Conservation (phyloP, 2,888 invertebrate species). For the Didymodactylos carnosus region DNA sequence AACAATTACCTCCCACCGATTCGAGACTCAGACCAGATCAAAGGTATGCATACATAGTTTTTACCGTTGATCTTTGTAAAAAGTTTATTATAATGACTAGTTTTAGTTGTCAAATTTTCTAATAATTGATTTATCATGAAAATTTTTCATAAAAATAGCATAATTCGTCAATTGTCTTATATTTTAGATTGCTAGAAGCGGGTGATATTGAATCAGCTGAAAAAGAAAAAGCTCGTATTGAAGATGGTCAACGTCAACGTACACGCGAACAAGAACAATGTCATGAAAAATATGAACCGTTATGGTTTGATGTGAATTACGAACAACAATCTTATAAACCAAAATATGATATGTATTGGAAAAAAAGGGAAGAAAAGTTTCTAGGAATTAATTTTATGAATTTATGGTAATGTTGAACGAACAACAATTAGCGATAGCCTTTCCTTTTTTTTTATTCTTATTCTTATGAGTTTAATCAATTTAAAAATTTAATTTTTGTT, state of each 20-base stretch:
- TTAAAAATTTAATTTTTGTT: too few species aligned
- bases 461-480: too few species aligned
- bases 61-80: too few species aligned
- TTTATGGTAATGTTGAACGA: too few species aligned
- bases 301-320: too few species aligned
- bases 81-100: too few species aligned
- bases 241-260: slow-evolving; percentile 48
- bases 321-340: neutral
- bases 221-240: slow-evolving; percentile 48
- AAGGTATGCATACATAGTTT: slow-evolving; percentile 14
- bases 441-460: too few species aligned
- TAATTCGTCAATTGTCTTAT: neutral
- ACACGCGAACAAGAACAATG: neutral
- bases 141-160: too few species aligned
- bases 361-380: neutral
- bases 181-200: slow-evolving; percentile 41
- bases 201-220: slow-evolving; percentile 55
- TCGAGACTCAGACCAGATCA: slow-evolving; percentile 59
- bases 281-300: neutral
- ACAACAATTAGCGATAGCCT: too few species aligned
- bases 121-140: too few species aligned
- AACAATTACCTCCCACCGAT: slow-evolving; percentile 51
- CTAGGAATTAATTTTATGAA: neutral
- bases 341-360: neutral
- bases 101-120: too few species aligned